Percentiles rank a stretch among this genome's conserved stretches.
phyloP scores from a whole-genome alignment of 2,113 vertebrate species.

The Tragelaphus strepsiceros region DNA sequence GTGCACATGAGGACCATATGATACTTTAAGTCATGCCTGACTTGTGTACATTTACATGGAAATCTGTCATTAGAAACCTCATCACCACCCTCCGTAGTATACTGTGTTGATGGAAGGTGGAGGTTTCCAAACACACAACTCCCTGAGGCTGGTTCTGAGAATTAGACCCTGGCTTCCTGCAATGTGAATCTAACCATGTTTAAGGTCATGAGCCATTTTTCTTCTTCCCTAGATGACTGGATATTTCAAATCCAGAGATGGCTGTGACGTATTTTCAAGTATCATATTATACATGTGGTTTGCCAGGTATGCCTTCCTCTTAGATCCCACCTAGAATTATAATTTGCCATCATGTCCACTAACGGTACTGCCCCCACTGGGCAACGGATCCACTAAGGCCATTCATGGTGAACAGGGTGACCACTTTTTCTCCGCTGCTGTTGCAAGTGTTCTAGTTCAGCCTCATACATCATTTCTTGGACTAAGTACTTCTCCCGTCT shows the following conservation, averaged over 20 bases:
- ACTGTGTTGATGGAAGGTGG: not conserved
- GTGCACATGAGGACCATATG: slow-evolving; percentile 26
- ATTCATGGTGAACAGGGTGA: slow-evolving; percentile 96
- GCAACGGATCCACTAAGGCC: slow-evolving; percentile 88
- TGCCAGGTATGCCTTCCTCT: not conserved
- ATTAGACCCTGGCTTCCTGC: not conserved
- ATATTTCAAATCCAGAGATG: slow-evolving; percentile 34
- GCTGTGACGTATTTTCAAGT: slow-evolving; percentile 35
- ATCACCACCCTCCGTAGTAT: not conserved
- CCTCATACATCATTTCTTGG: slow-evolving; percentile 90
- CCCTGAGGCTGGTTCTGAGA: slow-evolving; percentile 49
- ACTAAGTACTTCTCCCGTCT: slow-evolving; percentile 87
- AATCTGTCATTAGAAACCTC: slow-evolving; percentile 30
- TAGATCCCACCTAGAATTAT: not conserved
- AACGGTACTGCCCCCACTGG: not conserved
- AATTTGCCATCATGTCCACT: not conserved
- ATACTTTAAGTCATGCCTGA: slow-evolving; percentile 58
- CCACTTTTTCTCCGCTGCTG: slow-evolving; percentile 94
- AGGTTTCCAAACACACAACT: slow-evolving; percentile 1
- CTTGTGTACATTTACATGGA: slow-evolving; percentile 37
- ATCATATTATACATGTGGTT: not conserved
- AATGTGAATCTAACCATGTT: not conserved
- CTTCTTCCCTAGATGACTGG: not conserved
- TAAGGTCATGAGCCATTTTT: slow-evolving; percentile 18
- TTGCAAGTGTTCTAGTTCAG: slow-evolving; percentile 95